phyloP scores from a whole-genome alignment of 1,140 invertebrate genomes.

The Belonocnema kinseyi region DNA sequence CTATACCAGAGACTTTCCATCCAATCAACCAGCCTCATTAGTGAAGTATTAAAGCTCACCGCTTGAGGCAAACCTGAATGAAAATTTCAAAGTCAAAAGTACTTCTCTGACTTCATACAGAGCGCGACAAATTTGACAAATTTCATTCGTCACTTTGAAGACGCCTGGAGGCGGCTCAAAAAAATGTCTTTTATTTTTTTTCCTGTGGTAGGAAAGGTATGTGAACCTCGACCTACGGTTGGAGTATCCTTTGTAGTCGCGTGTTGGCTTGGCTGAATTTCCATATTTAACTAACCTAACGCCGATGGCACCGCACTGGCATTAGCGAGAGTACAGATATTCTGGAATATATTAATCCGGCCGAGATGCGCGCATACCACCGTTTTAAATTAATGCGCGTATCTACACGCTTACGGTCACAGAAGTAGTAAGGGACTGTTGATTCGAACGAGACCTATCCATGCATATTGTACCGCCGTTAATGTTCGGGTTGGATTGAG shows the following conservation, averaged over 20 bases:
- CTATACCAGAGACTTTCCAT: no score
- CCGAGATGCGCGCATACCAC: constrained; percentile 47
- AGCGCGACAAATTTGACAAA: constrained; percentile 3
- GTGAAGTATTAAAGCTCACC: no score
- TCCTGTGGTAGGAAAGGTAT: neutral
- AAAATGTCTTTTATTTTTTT: neutral
- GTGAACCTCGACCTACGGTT: constrained; percentile 5
- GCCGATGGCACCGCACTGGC: constrained; percentile 50
- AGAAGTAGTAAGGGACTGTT: constrained; percentile 36
- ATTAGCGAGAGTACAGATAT: constrained; percentile 57
- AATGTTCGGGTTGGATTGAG: constrained; percentile 54
- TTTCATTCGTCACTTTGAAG: neutral
- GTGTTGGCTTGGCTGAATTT: constrained; percentile 41
- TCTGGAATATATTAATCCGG: constrained; percentile 59
- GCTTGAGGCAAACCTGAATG: no score
- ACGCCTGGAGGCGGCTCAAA: neutral
- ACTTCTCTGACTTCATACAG: neutral
- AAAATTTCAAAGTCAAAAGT: no score
- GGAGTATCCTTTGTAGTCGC: constrained; percentile 13
- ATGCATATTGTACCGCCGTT: constrained; percentile 58
- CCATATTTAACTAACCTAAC: constrained; percentile 60
- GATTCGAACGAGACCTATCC: constrained; percentile 49
- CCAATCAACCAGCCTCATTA: no score
- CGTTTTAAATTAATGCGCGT: constrained; percentile 55
- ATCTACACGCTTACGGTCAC: constrained; percentile 45